Conservation (phyloP, 2,888 invertebrate genomes). For the Acleris laterana region DNA sequence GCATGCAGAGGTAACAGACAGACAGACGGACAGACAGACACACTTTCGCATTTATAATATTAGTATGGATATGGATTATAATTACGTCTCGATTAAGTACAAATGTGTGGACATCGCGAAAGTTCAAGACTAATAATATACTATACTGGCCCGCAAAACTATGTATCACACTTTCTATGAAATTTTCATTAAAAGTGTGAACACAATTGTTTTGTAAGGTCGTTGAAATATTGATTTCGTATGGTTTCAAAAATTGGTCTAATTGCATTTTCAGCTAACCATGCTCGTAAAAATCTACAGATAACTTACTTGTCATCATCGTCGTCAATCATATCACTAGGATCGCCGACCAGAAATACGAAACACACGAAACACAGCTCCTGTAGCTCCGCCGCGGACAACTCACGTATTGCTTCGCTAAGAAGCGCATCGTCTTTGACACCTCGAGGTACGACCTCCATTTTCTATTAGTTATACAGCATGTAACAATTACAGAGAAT, state of each 20-base stretch:
- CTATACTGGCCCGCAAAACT: too few species aligned
- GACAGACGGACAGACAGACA: too few species aligned
- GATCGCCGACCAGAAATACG: constrained; percentile 39
- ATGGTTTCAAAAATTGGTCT: neutral
- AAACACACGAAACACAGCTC: constrained; percentile 26
- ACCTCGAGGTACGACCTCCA: constrained; percentile 16
- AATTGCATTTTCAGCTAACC: neutral
- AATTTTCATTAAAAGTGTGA: too few species aligned
- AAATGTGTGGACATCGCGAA: too few species aligned
- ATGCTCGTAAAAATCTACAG: neutral
- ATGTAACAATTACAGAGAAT: neutral
- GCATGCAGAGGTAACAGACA: too few species aligned
- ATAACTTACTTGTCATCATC: constrained; percentile 51
- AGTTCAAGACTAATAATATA: too few species aligned
- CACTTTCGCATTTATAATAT: too few species aligned
- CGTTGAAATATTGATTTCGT: neutral
- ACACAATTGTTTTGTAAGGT: too few species aligned
- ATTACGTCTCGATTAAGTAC: too few species aligned
- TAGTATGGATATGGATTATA: too few species aligned
- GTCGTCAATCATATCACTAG: constrained; percentile 44
- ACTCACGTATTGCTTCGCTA: neutral
- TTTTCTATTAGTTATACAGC: constrained; percentile 30
- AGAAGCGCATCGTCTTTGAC: constrained; percentile 9
- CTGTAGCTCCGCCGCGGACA: neutral
- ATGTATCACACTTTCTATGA: too few species aligned